Base-by-base conservation (phyloP, 2,888 invertebrate genomes). In the Lasioglossum morio region DNA sequence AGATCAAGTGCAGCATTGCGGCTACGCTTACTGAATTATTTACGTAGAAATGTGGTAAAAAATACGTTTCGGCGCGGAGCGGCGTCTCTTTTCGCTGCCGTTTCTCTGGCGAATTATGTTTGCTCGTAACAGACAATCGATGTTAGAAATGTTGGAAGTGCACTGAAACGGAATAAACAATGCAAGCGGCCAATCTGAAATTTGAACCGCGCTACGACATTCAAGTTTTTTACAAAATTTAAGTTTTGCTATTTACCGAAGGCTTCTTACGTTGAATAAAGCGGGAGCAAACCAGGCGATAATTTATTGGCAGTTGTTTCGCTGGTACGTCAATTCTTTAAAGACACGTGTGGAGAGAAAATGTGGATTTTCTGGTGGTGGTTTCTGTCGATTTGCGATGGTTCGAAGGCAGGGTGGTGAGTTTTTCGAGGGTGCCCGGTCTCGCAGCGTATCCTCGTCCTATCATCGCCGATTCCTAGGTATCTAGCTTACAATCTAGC, bases 11-110 rank as follows among this genome's bases (percentile, higher is more conserved):
- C 81, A 78, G 66, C 82, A 77, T 82, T 81, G 79, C 74, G 72
- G 86, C 19, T 72, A 80, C 84, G 73, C 86, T 86, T 78, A 80
- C 82, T 88, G 81, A 86, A 90, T 90, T 90, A 90, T 90, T 90
- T 89, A 82, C 66, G 84, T 30, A 77, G 3, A 34, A 34, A 34
- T 3, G 34, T 34, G 34, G 34, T 34, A 34, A 74, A 79, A 88
- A 84, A 81, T 81, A 76, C 79, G 69, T 85, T 43, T 76, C 69
- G 46, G 12, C 37, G 37, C 5, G 37, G 37, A 4, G 37, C 69
- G 46, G 12, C 48, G 23, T 1, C 43, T n/a, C 27, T 19, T 37
- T 10, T 16, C 34, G 37, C 40, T 16, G n/a, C 72, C 76, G 40
- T 66, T 83, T 79, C 76, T 40, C 72, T 76, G 46, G 66, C 53